phyloP scores from a whole-genome alignment of 92 coral and sea anemone genomes.

The Hydrozoanthus gracilis region DNA sequence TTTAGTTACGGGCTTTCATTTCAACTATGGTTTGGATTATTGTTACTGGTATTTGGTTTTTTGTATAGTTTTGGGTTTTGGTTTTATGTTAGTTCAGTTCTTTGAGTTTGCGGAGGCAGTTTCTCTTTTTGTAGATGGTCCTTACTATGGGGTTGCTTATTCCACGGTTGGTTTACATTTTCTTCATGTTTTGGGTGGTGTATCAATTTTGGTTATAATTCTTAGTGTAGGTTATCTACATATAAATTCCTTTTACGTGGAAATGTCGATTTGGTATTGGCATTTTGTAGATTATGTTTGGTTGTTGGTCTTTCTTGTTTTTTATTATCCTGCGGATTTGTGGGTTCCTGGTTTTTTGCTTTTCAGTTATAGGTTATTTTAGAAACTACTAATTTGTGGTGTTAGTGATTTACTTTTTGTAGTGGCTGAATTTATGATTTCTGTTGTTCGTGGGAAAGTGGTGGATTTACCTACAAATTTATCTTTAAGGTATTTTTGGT shows the following conservation, averaged over 20 bases:
- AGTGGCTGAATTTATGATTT: background rate
- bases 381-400: slow-evolving; percentile 9
- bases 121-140: background rate
- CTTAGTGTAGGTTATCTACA: background rate
- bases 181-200: background rate
- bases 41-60: background rate
- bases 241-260: background rate
- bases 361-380: background rate
- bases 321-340: background rate
- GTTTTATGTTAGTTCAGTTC: background rate
- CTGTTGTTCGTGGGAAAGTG: background rate
- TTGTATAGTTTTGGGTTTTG: background rate
- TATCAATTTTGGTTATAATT: rapidly evolving
- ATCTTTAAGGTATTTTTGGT: background rate
- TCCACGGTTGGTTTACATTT: background rate
- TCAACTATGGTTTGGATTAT: background rate
- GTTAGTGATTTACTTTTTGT: background rate
- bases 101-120: background rate
- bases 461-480: background rate
- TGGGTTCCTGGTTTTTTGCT: background rate
- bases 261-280: background rate
- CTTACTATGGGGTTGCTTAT: background rate
- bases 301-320: background rate
- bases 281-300: slow-evolving; percentile 8
- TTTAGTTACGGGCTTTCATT: background rate